Conservation (phyloP, 2,113 vertebrate genomes). For the Pelmatolapia mariae region DNA sequence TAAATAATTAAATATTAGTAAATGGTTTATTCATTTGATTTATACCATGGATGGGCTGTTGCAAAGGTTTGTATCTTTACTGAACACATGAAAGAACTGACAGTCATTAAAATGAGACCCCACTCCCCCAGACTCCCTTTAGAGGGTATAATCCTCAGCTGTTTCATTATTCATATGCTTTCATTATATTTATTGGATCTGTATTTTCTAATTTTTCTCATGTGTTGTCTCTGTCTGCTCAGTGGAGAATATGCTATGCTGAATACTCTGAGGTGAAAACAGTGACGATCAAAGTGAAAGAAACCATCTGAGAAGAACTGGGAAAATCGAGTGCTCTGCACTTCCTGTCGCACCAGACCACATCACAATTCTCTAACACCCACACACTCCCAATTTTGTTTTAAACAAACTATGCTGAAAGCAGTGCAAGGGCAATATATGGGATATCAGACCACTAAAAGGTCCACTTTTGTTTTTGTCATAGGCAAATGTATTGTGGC, state of each 20-base stretch:
- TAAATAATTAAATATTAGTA: background rate
- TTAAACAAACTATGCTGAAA: background rate
- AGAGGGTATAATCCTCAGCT: slow-evolving; percentile 76
- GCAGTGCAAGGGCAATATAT: background rate
- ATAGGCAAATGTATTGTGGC: background rate
- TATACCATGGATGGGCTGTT: background rate
- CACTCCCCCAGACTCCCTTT: slow-evolving; percentile 78
- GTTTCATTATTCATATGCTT: background rate
- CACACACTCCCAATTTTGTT: background rate
- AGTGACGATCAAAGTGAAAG: slow-evolving; percentile 87
- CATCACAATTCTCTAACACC: background rate
- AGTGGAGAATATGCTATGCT: slow-evolving; percentile 90
- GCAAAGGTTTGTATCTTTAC: background rate
- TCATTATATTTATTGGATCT: background rate
- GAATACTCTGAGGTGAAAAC: slow-evolving; percentile 95
- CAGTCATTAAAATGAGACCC: background rate
- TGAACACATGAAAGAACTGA: background rate
- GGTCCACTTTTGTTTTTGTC: background rate
- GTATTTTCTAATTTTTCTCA: background rate
- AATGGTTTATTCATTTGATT: background rate
- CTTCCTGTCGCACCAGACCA: background rate
- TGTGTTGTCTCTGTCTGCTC: slow-evolving; percentile 15
- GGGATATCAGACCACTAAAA: background rate
- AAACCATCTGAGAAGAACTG: slow-evolving; percentile 73
- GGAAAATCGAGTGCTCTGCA: background rate